Base-by-base conservation (phyloP, 2,113 vertebrate genomes). In the Austrofundulus limnaeus region DNA sequence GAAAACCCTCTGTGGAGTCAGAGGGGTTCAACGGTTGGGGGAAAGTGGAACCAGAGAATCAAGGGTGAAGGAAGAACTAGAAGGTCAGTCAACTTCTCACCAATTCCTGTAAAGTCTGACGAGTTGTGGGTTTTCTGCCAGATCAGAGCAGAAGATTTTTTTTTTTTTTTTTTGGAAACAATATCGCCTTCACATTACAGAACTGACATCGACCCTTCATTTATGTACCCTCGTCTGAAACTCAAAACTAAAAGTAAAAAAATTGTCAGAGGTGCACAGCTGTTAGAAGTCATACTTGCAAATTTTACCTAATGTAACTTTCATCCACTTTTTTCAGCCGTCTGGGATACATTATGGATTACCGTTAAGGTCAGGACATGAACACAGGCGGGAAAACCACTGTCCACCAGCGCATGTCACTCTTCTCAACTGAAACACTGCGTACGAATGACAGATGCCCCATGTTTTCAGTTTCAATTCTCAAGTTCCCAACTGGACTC, bases 301-400 rank as follows among this genome's bases (percentile, higher is more conserved):
- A 48, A 49, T 53, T 70, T 47, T 12, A 23, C 58, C 69, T 80
- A 76, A 88, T 90, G 85, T 84, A 78, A 85, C 79, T 85, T 90
- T 89, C 72, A 89, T 78, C 72, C 70, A 43, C 59, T 80, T 86
- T 79, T 77, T 72, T 71, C 75, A 74, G 75, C 72, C 63, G 45
- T 50, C 50, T 74, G 65, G 20, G 24, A 85, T 82, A 76, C 73
- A 90, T 91, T 81, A 86, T 80, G 52, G 70, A 86, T 89, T 70
- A 89, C 65, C 49, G 57, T 61, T 72, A 89, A 91, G 89, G 90
- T 92, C 85, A 82, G 62, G 65, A 87, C 83, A 73, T 88, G 78
- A 86, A 83, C 84, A 85, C 69, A 84, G 78, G 79, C 67, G 61
- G 39, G 58, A 61, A 78, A 80, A 64, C 63, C 60, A 70, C 63